phyloP scores from a whole-genome alignment of 2,113 vertebrate genomes.

The Elgaria multicarinata region DNA sequence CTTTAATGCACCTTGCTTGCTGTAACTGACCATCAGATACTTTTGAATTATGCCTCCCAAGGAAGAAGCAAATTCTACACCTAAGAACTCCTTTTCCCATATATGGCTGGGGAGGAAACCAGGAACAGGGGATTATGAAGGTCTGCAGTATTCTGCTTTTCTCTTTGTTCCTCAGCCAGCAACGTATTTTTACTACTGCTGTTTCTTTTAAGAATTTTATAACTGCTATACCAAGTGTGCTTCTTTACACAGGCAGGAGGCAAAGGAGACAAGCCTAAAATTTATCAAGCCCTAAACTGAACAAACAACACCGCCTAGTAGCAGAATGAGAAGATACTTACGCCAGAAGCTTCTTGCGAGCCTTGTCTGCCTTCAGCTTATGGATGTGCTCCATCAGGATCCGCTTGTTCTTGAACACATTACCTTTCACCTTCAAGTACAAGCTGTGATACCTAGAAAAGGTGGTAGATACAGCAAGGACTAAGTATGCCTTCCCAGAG shows the following conservation, averaged over 20 bases:
- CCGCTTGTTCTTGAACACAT: constrained; percentile 98
- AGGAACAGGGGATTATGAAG: background rate
- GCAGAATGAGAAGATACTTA: constrained; percentile 74
- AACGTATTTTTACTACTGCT: background rate
- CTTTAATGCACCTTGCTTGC: background rate
- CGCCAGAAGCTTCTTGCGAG: constrained; percentile 98
- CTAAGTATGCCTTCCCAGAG: fast-evolving
- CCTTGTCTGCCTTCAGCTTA: constrained; percentile 98
- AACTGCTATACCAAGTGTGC: background rate
- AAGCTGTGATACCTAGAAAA: constrained; percentile 94
- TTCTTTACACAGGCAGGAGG: background rate
- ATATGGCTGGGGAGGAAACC: no score
- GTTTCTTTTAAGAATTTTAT: background rate
- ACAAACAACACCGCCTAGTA: background rate
- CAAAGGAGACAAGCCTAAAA: background rate
- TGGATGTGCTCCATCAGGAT: constrained; percentile 99
- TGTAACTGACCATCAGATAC: background rate
- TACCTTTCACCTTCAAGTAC: constrained; percentile 97
- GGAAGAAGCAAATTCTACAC: background rate
- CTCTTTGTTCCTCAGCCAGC: background rate
- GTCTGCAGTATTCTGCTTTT: background rate
- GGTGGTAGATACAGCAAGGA: fast-evolving
- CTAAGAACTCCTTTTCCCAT: background rate
- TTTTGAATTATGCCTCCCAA: background rate
- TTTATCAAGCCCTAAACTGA: background rate